phyloP scores from a whole-genome alignment of 2,888 invertebrate genomes.

The Troides helena region DNA sequence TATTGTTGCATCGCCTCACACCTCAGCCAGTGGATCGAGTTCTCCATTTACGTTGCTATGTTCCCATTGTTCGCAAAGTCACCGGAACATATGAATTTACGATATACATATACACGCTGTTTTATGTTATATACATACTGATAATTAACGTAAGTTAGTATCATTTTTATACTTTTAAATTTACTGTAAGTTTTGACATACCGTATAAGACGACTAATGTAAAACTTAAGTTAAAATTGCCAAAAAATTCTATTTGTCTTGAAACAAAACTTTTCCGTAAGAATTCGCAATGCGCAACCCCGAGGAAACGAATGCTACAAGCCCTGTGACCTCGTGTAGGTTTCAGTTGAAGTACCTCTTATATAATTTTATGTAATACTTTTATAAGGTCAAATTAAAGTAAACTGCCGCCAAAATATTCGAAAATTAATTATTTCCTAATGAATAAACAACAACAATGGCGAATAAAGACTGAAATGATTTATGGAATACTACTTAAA shows the following conservation, averaged over 20 bases:
- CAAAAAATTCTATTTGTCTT: not conserved
- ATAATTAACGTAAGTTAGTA: too few species aligned
- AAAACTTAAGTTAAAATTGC: not conserved
- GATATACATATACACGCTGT: not conserved
- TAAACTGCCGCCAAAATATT: too few species aligned
- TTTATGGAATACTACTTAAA: too few species aligned
- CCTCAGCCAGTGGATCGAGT: constrained; percentile 40
- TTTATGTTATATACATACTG: not conserved
- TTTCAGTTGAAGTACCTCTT: not conserved
- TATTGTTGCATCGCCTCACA: constrained; percentile 44
- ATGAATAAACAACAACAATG: too few species aligned
- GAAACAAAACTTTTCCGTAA: not conserved
- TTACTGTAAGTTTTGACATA: not conserved
- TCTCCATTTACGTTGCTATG: constrained; percentile 4
- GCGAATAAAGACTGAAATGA: too few species aligned
- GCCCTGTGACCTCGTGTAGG: not conserved
- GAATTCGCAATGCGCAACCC: not conserved
- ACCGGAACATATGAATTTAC: not conserved
- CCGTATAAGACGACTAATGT: not conserved
- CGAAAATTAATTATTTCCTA: too few species aligned
- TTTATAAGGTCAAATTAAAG: too few species aligned
- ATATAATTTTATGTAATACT: too few species aligned
- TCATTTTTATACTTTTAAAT: too few species aligned
- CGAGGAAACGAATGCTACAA: not conserved
- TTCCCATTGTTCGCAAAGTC: constrained; percentile 15